Base-by-base conservation (phyloP, 2,113 vertebrate genomes). In the Caloenas nicobarica region DNA sequence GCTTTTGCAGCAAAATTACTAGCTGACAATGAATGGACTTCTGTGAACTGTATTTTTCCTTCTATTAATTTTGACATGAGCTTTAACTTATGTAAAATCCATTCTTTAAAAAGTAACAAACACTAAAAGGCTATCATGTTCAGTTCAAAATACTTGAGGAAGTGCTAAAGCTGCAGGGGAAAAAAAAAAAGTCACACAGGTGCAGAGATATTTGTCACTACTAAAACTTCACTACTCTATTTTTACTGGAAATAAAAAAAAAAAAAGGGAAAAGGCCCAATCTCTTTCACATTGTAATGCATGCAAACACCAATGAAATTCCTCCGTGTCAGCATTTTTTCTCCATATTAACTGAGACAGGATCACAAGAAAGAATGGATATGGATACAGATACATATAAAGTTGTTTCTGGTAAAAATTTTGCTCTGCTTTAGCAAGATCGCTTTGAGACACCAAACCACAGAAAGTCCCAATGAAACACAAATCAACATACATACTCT, bases 81-180 rank as follows among this genome's bases (percentile, higher is more conserved):
- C 74, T 81, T 68, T 14, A 86, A 87, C 33, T 89, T 87, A 88
- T 0, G 2, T 44, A 51, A 74, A 89, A 69, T 62, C 11, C 56
- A 92, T 87, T 81, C 80, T 70, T 60, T 93, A 86, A 96, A 91
- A 78, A 85, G 73, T 1, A 81, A 33, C 53, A 92, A 94, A 51
- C 25, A n/a, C 11, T 50, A 38, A 34, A 72, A 51, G 11, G 13
- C 33, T 53, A 56, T 23, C 3, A 34, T 17, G 42, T 38, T 85
- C 15, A 18, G 16, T 12, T 87, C 62, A 62, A 68, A 90, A 77
- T 50, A 62, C 13, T 36, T 68, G 25, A 31, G 60, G 26, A 82
- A 70, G 21, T 19, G n/a, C 34, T 80, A 50, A 21, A 72, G 53
- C 7, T 36, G 5, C 38, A 40, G 34, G 23, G 10, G 2, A 9